phyloP scores from a whole-genome alignment of 1,140 invertebrate genomes.

The Oedothorax gibbosus region DNA sequence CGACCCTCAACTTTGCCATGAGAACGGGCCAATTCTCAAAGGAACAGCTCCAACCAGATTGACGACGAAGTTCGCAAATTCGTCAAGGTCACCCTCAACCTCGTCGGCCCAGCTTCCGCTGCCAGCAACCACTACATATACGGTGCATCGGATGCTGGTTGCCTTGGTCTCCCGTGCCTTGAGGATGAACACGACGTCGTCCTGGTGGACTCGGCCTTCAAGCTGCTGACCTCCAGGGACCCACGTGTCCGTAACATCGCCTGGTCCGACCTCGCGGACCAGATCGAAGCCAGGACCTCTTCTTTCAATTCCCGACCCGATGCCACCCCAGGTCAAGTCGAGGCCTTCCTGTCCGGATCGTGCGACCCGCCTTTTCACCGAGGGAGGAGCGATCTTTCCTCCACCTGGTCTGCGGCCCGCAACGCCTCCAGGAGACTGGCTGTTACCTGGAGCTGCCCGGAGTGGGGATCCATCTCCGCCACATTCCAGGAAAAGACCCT shows the following conservation, averaged over 20 bases:
- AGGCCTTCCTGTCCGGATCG: background rate
- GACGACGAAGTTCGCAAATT: background rate
- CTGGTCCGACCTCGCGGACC: background rate
- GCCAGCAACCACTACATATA: background rate
- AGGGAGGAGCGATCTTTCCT: background rate
- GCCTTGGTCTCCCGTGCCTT: background rate
- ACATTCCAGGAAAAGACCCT: no score
- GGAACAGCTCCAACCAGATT: background rate
- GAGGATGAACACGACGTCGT: background rate
- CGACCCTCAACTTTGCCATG: background rate
- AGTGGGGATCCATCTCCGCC: no score
- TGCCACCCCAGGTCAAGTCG: background rate
- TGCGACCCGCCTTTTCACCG: background rate
- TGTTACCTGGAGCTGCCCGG: no score
- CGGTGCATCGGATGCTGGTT: background rate
- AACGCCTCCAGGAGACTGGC: background rate
- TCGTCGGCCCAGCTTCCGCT: background rate
- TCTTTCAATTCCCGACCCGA: background rate
- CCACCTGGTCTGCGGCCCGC: background rate
- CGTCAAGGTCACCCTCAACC: background rate
- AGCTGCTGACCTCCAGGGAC: conserved; percentile 14
- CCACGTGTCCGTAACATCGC: background rate
- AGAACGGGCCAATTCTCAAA: background rate
- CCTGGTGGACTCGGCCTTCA: background rate
- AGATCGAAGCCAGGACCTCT: background rate